Conservation (phyloP, 2,888 invertebrate genomes). For the Andrena flavipes region DNA sequence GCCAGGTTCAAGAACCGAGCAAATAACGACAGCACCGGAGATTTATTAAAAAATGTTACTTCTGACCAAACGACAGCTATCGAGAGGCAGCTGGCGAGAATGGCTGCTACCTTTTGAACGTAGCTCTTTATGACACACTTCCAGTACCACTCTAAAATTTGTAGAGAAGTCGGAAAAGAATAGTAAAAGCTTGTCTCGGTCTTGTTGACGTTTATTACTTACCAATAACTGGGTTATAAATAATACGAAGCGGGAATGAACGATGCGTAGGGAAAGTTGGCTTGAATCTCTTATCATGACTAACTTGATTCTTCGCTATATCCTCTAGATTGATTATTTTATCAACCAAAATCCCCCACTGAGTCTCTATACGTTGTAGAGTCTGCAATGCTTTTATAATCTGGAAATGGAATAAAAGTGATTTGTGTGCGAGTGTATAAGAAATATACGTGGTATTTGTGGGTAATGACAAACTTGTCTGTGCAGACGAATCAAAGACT, state of each 20-base stretch:
- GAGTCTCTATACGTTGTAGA: slow-evolving; percentile 96
- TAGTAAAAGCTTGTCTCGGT: not conserved
- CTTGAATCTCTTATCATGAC: slow-evolving; percentile 87
- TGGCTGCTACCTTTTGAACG: slow-evolving; percentile 90
- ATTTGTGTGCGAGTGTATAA: slow-evolving; percentile 1
- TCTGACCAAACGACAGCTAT: slow-evolving; percentile 99
- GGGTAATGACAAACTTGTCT: slow-evolving; percentile 87
- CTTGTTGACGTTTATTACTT: slow-evolving; percentile 47
- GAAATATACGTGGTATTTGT: slow-evolving; percentile 14
- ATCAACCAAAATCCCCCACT: slow-evolving; percentile 95
- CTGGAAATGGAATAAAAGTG: slow-evolving; percentile 81
- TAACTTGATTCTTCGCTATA: slow-evolving; percentile 91
- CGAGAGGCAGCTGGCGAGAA: slow-evolving; percentile 92
- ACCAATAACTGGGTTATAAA: slow-evolving; percentile 90
- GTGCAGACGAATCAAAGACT: slow-evolving; percentile 95
- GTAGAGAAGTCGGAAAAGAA: slow-evolving; percentile 24
- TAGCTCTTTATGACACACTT: slow-evolving; percentile 93
- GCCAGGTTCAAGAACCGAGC: slow-evolving; percentile 96
- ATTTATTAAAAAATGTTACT: slow-evolving; percentile 97
- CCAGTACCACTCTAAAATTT: slow-evolving; percentile 97
- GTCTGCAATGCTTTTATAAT: slow-evolving; percentile 96
- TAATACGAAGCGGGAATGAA: slow-evolving; percentile 86
- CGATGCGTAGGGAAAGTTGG: slow-evolving; percentile 90
- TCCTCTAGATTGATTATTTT: slow-evolving; percentile 95
- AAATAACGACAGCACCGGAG: slow-evolving; percentile 97